Base-by-base conservation (phyloP, 1,140 invertebrate genomes). In the Arion vulgaris region DNA sequence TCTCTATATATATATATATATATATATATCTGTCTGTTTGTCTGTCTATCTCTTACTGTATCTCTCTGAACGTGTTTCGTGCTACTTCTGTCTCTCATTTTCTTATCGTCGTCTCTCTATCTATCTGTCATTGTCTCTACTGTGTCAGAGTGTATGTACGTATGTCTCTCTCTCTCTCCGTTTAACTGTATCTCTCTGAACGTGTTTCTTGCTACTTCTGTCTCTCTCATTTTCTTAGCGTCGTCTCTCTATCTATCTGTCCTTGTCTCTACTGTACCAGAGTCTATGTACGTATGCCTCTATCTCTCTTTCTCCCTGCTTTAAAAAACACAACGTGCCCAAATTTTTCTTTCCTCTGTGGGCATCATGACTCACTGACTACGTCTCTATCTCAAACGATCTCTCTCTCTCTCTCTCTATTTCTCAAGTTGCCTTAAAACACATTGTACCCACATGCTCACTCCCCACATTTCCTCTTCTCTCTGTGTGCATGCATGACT, bases 101-200 rank as follows among this genome's bases (percentile, higher is more conserved):
- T 72, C 69, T 36, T 13, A 49, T 34, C 32, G 17, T 76, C 74
- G 19, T 76, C n/a, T 53, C 74, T 76, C 13, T 23, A 17, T 34
- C 26, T 76, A 5, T 53, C 39, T 76, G 0, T 23, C 45, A 49
- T 49, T 53, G 0, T 77, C 75, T 77, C 75, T 77, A 45, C 19
- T 38, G 23, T 51, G 17, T 57, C 51, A 36, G 19, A 28, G 32
- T 53, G 23, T 77, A 45, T 77, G n/a, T 77, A 1, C 17, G 49
- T 51, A 23, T 34, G 49, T 57, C 17, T 34, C n/a, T 49, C 75
- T 77, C 17, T 53, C 49, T 53, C 17, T 34, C 32, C 23, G 17
- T 53, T 15, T 57, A 26, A 1, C 0, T 57, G 28, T 28, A 13
- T 36, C 26, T 77, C 49, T 53, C 11, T 57, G 32, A 57, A 45